Conservation (phyloP, 2,797 vertebrate species). For the Melopsittacus undulatus region DNA sequence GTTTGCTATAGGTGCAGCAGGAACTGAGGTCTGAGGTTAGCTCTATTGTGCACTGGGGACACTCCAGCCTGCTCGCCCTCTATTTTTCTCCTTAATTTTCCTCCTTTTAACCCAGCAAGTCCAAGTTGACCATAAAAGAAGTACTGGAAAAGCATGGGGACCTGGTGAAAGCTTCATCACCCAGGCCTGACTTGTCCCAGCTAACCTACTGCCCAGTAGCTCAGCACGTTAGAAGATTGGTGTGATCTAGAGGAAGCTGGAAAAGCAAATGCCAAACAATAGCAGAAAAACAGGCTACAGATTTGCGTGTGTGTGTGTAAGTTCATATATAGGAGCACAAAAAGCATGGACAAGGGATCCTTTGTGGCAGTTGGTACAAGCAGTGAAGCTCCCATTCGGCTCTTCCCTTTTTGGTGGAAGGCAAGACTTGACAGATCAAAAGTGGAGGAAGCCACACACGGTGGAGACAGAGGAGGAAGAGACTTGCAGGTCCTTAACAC, state of each 20-base stretch:
- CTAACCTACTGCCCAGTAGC: background rate
- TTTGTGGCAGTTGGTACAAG: conserved; percentile 48
- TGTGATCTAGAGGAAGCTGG: conserved; percentile 24
- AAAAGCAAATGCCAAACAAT: conserved; percentile 51
- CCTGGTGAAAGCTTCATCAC: background rate
- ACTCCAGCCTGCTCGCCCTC: background rate
- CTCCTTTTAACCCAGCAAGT: conserved; percentile 4
- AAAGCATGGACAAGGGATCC: conserved; percentile 26
- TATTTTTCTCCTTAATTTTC: background rate
- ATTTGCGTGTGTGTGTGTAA: background rate
- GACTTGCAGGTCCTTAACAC: background rate
- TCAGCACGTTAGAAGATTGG: background rate
- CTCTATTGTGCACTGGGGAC: background rate
- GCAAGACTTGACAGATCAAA: background rate
- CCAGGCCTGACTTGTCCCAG: conserved; percentile 8
- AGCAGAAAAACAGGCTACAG: conserved; percentile 32
- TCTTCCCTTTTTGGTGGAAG: conserved; percentile 57
- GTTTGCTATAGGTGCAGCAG: background rate
- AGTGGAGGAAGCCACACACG: background rate
- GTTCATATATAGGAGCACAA: background rate
- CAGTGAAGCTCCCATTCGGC: conserved; percentile 45
- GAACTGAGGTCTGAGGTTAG: background rate
- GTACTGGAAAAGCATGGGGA: conserved; percentile 34
- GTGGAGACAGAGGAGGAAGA: background rate
- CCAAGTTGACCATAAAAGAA: conserved; percentile 34